Evolutionary conservation across 2,797 vertebrate species (phyloP), one percentile per base, ranked within the genome.

Genomic region (Macropodus opercularis): DNA sequence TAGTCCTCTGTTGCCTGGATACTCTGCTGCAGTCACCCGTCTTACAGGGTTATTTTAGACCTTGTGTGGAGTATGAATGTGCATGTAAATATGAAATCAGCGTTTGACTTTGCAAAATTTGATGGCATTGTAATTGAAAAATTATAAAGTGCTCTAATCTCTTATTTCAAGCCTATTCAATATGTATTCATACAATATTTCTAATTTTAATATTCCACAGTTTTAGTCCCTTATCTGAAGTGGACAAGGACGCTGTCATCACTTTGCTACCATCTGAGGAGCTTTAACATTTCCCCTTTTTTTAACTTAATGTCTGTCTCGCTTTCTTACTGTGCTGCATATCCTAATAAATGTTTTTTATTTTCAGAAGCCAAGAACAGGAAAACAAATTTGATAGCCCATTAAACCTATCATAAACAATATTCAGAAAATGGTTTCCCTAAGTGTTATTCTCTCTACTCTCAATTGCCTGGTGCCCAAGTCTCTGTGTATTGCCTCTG

Each of bases 1-100:
- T 79, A 59, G 63, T 71, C 72, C 72, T 87, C 84, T 87, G 92
- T 92, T 93, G 91, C 91, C 84, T 91, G 74, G 92, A 90, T 90
- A 93, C 92, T 51, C 75, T 14, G 0, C 78, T 70, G 72, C 80
- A 76, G 77, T 79, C 75, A 75, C 70, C 77, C 59, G 73, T 78
- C 46, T 73, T 54, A 63, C 63, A 31, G 81, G 75, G 81, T 90
- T 91, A 90, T 91, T 90, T 92, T 87, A 87, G 91, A 88, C 75
- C 74, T 76, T 82, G 55, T 55, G 57, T 63, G 40, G 43, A 48
- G 59, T 65, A 40, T 62, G 9, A 62, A 18, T 41, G 8, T 27
- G 32, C 41, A 26, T 57, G 51, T 72, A 26, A 3, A 27, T 44
- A 11, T 49, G n/a, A n/a, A n/a, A n/a, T n/a, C n/a, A n/a, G n/a